Evolutionary conservation across 1,140 invertebrate genomes (phyloP), one percentile per base, ranked within the genome.

Genomic region (Archivesica marissinica): DNA sequence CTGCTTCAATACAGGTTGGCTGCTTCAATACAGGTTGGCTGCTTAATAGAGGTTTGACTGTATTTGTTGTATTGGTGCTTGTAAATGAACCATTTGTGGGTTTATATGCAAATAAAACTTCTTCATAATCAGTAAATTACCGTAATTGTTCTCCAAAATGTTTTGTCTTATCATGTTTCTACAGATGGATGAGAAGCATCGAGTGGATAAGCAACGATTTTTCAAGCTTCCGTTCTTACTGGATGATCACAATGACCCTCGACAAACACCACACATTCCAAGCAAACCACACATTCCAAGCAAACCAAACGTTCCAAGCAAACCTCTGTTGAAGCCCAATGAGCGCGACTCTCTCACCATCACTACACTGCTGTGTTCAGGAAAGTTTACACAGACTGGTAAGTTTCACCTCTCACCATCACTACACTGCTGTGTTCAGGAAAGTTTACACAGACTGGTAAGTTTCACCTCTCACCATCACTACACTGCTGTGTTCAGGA

Each of bases 371-470:
- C 95, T 99, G 0, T 98, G 98, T 92, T 99, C 98, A 39, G 99
- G 98, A 20, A 99, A 99, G 94, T 94, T 99, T 1, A 99, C 98
- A 0, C 98, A 99, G 93, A 99, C 99, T 92, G 96, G 97, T 97
- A 93, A 93, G 93, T 23, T 47, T 47, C 33, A 30, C 35, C 3
- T 33, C 35, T 66, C n/a, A 96, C 95, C 30, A 95, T 99, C 0
- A 96, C 96, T 81, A 98, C 98, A 0, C 91, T 97, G 13, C 95
- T 99, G 0, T 98, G 98, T 92, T 99, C 98, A 39, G 99, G 98
- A 20, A 99, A 99, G 94, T 94, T 99, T 1, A 99, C 98, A 0
- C 98, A 99, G 93, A 99, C 99, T 92, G 96, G 97, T 97, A 93
- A 93, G 93, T 23, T 47, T 47, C 33, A 30, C 35, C 3, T 33